Conservation (phyloP, 2,113 vertebrate species). For the Myodes glareolus region DNA sequence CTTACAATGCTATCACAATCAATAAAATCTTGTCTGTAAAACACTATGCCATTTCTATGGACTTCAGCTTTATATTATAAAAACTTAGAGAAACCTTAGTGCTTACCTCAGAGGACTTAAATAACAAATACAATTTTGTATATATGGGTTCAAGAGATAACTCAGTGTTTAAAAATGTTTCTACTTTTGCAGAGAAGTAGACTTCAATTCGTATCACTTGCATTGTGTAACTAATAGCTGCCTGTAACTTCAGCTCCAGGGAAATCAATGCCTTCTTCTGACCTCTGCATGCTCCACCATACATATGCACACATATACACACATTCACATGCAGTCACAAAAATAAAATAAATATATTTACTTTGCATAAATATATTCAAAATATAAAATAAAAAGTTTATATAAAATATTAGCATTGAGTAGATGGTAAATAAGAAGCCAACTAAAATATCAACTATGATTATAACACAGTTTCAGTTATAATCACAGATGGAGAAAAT, state of each 20-base stretch:
- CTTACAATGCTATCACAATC: not conserved
- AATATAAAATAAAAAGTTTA: not conserved
- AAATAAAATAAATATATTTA: not conserved
- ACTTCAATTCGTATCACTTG: not conserved
- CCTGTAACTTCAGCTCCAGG: not conserved
- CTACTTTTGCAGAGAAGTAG: not conserved
- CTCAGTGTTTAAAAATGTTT: not conserved
- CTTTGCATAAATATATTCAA: no score
- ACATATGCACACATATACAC: not conserved
- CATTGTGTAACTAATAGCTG: not conserved
- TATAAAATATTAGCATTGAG: not conserved
- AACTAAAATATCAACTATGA: not conserved
- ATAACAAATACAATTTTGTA: not conserved
- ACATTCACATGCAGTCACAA: not conserved
- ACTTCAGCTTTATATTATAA: not conserved
- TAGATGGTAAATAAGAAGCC: not conserved
- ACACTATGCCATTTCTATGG: not conserved
- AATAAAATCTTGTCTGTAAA: not conserved
- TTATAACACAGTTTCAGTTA: not conserved
- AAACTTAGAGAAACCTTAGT: not conserved
- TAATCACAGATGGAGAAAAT: not conserved
- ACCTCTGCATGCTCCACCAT: not conserved
- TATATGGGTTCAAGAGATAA: not conserved
- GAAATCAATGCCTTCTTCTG: no score
- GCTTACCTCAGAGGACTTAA: not conserved